Evolutionary conservation across 2,888 invertebrate genomes (phyloP), one percentile per base, ranked within the genome.

Genomic region (Rhagophthalmus giganteus): DNA sequence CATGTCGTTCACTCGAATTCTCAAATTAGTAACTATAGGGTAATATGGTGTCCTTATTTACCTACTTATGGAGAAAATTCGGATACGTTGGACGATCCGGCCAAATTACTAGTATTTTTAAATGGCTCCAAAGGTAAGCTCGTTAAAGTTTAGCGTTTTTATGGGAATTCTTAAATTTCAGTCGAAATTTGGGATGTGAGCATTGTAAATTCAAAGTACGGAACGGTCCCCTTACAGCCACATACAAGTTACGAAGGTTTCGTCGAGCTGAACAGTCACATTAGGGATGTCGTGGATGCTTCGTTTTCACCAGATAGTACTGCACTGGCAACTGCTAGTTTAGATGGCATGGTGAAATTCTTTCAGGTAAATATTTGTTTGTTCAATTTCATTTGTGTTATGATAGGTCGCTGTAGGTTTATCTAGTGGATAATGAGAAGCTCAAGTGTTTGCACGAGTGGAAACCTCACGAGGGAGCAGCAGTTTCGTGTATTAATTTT

Each of bases 11-110:
- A 83, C 49, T 74, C 76, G 15, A 72, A 27, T 11, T 45, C 39
- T 20, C 44, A 11, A 28, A 26, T 62, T 15, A 60, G 59, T 4
- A 74, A 71, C 58, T 74, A 67, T 41, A 61, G 72, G 59, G 86
- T 95, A 30, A 88, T 94, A 64, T 96, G 96, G 96, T 96, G 96
- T 70, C 94, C 94, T 0, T 95, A 87, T 77, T 86, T 94, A 52
- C 90, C 92, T 0, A 82, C 81, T 47, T 84, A 83, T 54, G 85
- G 83, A 3, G 75, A 74, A 48, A 71, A 75, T 32, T 54, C 71
- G 2, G 74, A 78, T 2, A 79, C 81, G 1, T 83, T 84, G 60
- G 86, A 85, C 30, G 87, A 87, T 63, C 85, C 86, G 11, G 86
- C 88, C 13, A 85, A 88, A 65, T 78, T 92, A 62, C 79, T 95